Base-by-base conservation (phyloP, 2,797 vertebrate species). In the Basileuterus tristriatus region DNA sequence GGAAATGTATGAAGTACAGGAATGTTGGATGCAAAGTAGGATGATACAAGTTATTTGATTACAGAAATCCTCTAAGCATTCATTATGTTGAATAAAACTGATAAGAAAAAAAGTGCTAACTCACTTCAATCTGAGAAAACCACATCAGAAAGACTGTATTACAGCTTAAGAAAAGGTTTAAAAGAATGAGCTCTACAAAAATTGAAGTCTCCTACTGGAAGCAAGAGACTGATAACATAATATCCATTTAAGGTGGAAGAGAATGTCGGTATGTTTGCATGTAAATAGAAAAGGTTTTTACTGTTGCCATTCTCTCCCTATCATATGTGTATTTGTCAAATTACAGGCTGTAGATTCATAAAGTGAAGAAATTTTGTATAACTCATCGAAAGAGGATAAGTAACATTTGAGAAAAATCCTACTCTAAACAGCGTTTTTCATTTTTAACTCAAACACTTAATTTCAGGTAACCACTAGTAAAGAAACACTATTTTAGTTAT, bases 361-460 rank as follows among this genome's bases (percentile, higher is more conserved):
- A 93, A 89, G 52, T 86, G 58, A 84, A 82, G 24, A 76, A 82
- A 88, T 89, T 89, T 32, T 91, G 24, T 64, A 77, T 81, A 94
- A 96, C 21, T 30, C 6, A 5, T 58, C 44, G 87, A 58, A 89
- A 96, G 90, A 84, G 30, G 75, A 94, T 70, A 85, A 79, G 29
- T 39, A 87, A 56, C 2, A 0, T 94, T 56, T 65, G 30, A 69
- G 29, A 16, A 76, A 93, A 69, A 23, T 21, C 23, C 36, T 41
- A 23, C 41, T 87, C 36, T 69, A 86, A 91, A 71, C 12, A 79
- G 1, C 5, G 1, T 71, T 89, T 87, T 95, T 43, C 16, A 65
- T 83, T 92, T 95, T 95, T 68, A 93, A 56, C 30, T 22, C 49
- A 92, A 87, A 93, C 71, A 90, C 29, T 71, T 85, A 29, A 52